These are phyloP conservation scores for Shinisaurus crocodilurus DNA, from an alignment of 2,113 vertebrate genomes.

Conservation along the genomic window DNA sequence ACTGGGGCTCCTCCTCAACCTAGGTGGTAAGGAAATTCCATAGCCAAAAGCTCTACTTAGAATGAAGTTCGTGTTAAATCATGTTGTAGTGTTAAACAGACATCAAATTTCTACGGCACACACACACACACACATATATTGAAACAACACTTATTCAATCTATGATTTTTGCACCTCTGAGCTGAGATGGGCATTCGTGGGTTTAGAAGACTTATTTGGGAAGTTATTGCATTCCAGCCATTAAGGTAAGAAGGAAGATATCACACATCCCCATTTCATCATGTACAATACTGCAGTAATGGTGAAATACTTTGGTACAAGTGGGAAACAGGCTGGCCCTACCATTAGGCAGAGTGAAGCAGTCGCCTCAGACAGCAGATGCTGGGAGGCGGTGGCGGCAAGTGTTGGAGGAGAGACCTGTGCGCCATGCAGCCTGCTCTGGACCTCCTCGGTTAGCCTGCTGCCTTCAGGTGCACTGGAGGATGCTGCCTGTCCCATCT, in stretches of 20 bases:
- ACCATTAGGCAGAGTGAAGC: no score
- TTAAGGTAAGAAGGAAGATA: background rate
- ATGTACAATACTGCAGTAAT: background rate
- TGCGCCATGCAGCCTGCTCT: no score
- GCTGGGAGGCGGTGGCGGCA: no score
- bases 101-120: conserved; percentile 6
- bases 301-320: background rate
- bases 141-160: background rate
- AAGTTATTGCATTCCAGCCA: background rate
- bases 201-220: background rate
- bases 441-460: no score
- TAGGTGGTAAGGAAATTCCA: conserved; percentile 59
- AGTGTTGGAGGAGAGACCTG: no score
- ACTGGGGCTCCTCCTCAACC: conserved; percentile 21
- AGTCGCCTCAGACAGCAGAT: no score
- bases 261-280: background rate
- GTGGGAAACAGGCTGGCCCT: background rate
- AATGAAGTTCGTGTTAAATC: conserved; percentile 29
- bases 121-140: background rate
- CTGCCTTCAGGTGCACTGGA: no score
- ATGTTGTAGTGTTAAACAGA: background rate
- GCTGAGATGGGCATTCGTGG: background rate
- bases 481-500: no score
- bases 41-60: conserved; percentile 10
- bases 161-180: conserved; percentile 26